Percentiles rank a stretch among this genome's conserved stretches.
Conservation (phyloP, 2,888 invertebrate genomes). For the Neocrepidodera transversa region DNA sequence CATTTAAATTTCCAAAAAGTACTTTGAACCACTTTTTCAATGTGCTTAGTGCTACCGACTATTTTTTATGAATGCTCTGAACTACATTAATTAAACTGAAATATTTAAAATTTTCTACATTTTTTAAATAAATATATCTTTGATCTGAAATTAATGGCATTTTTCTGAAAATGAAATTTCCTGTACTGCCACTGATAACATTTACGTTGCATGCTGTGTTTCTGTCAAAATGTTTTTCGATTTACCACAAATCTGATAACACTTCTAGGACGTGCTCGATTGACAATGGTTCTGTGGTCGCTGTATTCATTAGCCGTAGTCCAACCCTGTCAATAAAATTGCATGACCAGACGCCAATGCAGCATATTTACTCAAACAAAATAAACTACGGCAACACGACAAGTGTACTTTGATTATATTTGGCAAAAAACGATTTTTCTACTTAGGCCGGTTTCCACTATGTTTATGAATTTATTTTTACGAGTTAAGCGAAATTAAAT, state of each 20-base stretch:
- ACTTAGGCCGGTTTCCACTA: not conserved
- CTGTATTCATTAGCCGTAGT: not conserved
- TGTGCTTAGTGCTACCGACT: too few species aligned
- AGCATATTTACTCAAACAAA: slow-evolving; percentile 14
- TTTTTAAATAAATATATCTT: too few species aligned
- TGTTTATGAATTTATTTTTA: not conserved
- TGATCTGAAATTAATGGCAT: too few species aligned
- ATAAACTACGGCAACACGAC: slow-evolving; percentile 12
- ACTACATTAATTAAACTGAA: too few species aligned
- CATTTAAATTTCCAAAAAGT: too few species aligned
- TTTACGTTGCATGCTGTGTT: too few species aligned
- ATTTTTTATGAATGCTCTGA: too few species aligned
- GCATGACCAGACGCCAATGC: slow-evolving; percentile 10
- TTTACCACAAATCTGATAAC: not conserved
- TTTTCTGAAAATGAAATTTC: too few species aligned
- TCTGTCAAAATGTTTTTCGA: not conserved
- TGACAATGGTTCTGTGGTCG: not conserved
- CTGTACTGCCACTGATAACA: too few species aligned
- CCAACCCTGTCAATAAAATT: slow-evolving; percentile 9
- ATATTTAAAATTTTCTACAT: too few species aligned
- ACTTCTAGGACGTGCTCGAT: not conserved
- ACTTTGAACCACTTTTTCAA: too few species aligned
- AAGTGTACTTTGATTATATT: slow-evolving; percentile 6
- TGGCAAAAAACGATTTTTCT: not conserved
- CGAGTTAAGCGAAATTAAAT: too few species aligned